Evolutionary conservation across 2,113 vertebrate species (phyloP).

Genomic region (Harpagus bidentatus): DNA sequence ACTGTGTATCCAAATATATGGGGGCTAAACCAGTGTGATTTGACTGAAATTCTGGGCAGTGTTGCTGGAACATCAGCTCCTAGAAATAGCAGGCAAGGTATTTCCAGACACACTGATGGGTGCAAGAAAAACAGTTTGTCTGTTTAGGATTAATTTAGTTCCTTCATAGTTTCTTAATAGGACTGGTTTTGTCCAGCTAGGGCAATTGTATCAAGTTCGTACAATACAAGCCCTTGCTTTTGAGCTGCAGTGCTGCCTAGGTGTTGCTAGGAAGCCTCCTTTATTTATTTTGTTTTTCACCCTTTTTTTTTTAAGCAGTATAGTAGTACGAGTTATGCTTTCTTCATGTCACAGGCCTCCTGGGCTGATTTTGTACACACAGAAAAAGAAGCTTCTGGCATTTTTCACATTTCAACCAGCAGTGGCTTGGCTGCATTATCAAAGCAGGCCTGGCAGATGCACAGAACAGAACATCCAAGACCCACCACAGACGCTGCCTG

Average conservation of each 20-base stretch:
- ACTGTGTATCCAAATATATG: background rate
- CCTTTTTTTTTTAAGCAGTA: background rate
- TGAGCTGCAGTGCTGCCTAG: background rate
- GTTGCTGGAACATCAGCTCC: background rate
- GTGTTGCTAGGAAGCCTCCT: background rate
- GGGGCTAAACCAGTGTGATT: background rate
- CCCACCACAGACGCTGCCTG: slow-evolving; percentile 73
- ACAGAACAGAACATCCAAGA: slow-evolving; percentile 65
- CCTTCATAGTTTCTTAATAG: background rate
- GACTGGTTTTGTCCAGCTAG: background rate
- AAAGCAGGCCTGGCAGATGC: slow-evolving; percentile 68
- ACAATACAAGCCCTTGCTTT: background rate
- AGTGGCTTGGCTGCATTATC: slow-evolving; percentile 75
- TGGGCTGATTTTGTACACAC: slow-evolving; percentile 50
- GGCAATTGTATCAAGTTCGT: background rate
- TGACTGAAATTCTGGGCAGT: background rate
- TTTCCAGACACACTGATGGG: background rate
- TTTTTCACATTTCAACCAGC: slow-evolving; percentile 71
- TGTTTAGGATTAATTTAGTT: background rate
- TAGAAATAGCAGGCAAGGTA: background rate
- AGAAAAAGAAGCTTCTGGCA: slow-evolving; percentile 65
- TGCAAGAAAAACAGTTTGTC: background rate
- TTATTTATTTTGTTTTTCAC: slow-evolving; percentile 3
- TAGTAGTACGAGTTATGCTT: slow-evolving; percentile 10
- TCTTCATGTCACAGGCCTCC: slow-evolving; percentile 15